Evolutionary conservation across 2,797 vertebrate species (phyloP), one percentile per base, ranked within the genome.

Genomic region (Bothrops alternatus): DNA sequence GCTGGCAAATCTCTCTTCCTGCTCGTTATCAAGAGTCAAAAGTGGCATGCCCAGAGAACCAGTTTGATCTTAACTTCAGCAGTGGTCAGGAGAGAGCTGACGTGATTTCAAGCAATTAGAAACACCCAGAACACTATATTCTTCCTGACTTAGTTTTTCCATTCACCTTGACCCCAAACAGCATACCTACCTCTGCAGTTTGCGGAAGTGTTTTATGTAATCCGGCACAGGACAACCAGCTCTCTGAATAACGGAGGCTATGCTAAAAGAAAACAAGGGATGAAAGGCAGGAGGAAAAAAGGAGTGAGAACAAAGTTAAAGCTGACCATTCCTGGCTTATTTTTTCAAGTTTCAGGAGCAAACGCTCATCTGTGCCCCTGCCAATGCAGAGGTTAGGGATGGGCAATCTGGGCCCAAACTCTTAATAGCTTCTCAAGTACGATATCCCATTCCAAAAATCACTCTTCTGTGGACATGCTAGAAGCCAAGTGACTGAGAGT

Each of bases 171-270:
- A 28, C 50, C 32, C 5, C 57, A 88, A n/a, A 20, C 28, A 23
- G 11, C n/a, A n/a, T n/a, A n/a, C 58, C 57, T 96, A 99, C 99
- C 99, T 98, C 95, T 98, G 98, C 86, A 99, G 97, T 95, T 97
- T 99, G 95, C 98, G 98, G 91, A 99, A 98, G 89, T 98, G 98
- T 63, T 98, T 97, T 97, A 99, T 99, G 97, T 99, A 99, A 90
- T 99, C 99, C 2, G 99, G 99, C 8, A 99, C 98, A 86, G 99
- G 99, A 96, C 99, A 99, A 53, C 99, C 99, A 2, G 99, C 98
- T 95, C 98, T 98, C 97, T 99, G 99, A 90, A 99, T 99, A 65
- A 99, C 98, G 3, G 96, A 98, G 60, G 99, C 99, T 85, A 99
- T 98, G 91, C 99, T 99, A 94, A 92, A 93, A 93, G 2, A 61